Evolutionary conservation across 2,113 vertebrate genomes (phyloP).

Genomic region (Protobothrops mucrosquamatus): DNA sequence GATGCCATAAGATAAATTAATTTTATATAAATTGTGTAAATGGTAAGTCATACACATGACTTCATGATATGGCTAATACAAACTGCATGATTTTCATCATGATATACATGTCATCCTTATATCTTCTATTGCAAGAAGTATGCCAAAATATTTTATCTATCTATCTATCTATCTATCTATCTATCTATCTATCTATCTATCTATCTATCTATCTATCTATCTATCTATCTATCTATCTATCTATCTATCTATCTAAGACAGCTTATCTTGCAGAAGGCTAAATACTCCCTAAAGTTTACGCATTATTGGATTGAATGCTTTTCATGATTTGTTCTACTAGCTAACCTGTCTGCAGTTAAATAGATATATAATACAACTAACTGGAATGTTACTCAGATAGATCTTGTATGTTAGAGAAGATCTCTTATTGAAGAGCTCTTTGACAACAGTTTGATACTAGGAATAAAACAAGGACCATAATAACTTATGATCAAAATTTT

Average conservation of each 20-base stretch:
- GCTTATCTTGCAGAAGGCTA: neutral
- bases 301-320: neutral
- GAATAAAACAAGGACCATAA: neutral
- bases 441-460: neutral
- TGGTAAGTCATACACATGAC: neutral
- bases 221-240: no score
- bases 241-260: neutral
- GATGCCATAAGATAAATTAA: neutral
- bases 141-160: neutral
- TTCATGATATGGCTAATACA: neutral
- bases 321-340: neutral
- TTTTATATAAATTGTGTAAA: neutral
- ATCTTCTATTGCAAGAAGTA: neutral
- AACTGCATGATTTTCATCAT: neutral
- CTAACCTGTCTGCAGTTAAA: neutral
- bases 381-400: neutral
- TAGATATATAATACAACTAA: neutral
- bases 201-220: neutral
- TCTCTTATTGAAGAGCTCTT: neutral
- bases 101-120: neutral
- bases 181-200: neutral
- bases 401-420: neutral
- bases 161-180: neutral
- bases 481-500: neutral
- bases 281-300: neutral